Percentiles rank a stretch among this genome's conserved stretches.
These are phyloP conservation scores for Julus scandinavius DNA, from an alignment of 2,888 invertebrate genomes.

Conservation along the genomic window DNA sequence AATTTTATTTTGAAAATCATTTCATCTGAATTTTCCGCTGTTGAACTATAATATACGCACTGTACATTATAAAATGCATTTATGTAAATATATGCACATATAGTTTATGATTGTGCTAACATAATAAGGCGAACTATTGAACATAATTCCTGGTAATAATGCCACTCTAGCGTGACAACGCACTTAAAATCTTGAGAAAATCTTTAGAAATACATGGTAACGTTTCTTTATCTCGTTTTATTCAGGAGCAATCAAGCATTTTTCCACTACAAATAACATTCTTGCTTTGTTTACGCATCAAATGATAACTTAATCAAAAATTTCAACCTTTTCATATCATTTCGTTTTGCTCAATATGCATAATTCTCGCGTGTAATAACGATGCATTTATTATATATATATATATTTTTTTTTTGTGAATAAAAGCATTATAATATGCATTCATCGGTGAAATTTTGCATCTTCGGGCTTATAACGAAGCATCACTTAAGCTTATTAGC, in stretches of 20 bases:
- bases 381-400: not conserved
- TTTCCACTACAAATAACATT: not conserved
- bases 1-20: not conserved
- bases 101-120: not conserved
- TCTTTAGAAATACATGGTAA: not conserved
- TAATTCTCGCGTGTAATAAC: not conserved
- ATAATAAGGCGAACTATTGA: not conserved
- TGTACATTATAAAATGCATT: not conserved
- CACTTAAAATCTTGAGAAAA: not conserved
- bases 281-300: slow-evolving; percentile 15
- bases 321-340: slow-evolving; percentile 21
- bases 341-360: not conserved
- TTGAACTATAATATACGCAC: not conserved
- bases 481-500: slow-evolving; percentile 26
- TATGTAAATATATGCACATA: not conserved
- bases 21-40: not conserved
- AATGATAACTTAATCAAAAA: slow-evolving; percentile 11
- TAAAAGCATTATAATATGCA: not conserved
- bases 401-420: not conserved
- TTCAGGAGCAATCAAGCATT: slow-evolving; percentile 16
- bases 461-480: slow-evolving; percentile 4
- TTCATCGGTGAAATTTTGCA: slow-evolving; percentile 21
- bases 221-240: not conserved
- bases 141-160: not conserved
- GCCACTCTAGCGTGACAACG: not conserved